Evolutionary conservation across 2,888 invertebrate genomes (phyloP).

Genomic region (Unio pictorum): DNA sequence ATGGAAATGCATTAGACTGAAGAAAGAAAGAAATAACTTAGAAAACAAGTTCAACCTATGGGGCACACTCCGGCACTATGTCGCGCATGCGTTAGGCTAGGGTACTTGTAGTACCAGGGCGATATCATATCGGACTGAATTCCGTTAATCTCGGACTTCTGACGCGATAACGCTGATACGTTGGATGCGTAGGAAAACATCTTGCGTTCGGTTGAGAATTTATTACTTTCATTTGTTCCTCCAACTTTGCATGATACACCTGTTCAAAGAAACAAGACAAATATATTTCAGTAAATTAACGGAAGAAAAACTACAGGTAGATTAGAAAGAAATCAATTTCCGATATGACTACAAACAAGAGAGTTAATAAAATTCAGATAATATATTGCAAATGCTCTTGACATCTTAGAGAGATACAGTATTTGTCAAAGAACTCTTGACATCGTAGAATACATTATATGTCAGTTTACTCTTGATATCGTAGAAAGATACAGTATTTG

Average conservation of each 20-base stretch:
- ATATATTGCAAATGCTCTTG: no score
- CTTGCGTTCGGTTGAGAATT: constrained; percentile 47
- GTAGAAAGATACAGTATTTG: no score
- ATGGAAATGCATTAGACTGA: no score
- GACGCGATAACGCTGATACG: constrained; percentile 31
- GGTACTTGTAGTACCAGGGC: constrained; percentile 55
- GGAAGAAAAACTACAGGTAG: not conserved
- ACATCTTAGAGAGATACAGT: no score
- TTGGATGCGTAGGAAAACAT: constrained; percentile 49
- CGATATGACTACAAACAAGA: not conserved
- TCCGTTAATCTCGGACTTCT: not conserved
- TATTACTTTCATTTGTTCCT: constrained; percentile 15
- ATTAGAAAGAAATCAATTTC: not conserved
- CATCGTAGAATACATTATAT: no score
- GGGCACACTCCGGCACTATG: constrained; percentile 51
- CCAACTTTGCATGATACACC: constrained; percentile 34
- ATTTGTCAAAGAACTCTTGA: no score
- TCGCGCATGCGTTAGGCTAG: constrained; percentile 50
- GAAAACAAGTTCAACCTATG: constrained; percentile 27
- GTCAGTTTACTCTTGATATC: no score
- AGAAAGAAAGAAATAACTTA: no score
- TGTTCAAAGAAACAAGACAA: constrained; percentile 2
- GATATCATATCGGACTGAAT: constrained; percentile 33
- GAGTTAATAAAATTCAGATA: no score
- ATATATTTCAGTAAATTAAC: not conserved